A percentile compares a stretch with the other conserved stretches of the same genome.
Evolutionary conservation across 2,113 vertebrate species (phyloP).

Genomic region (Calypte anna): DNA sequence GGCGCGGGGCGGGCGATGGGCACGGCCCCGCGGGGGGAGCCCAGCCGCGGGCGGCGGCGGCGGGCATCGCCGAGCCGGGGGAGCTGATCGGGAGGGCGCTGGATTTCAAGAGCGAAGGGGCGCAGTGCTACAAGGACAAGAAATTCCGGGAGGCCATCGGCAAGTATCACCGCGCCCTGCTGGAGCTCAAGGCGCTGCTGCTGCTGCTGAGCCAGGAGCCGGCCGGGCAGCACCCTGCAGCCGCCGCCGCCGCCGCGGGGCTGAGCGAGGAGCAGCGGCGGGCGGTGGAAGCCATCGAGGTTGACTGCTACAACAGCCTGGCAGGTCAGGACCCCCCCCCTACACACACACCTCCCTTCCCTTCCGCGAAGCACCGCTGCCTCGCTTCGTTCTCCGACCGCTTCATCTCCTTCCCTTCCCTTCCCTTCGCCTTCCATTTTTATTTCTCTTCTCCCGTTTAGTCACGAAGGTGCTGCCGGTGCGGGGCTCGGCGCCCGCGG

Average conservation of each 20-base stretch:
- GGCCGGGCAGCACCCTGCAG: slow-evolving; percentile 75
- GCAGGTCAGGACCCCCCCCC: slow-evolving; percentile 80
- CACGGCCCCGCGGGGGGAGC: slow-evolving; percentile 7
- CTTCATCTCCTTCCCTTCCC: not conserved
- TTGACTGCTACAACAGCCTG: slow-evolving; percentile 98
- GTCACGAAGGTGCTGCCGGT: not conserved
- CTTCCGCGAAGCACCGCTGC: not conserved
- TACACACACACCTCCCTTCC: not conserved
- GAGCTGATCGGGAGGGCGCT: slow-evolving; percentile 89
- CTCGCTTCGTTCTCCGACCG: not conserved
- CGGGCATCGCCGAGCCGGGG: slow-evolving; percentile 61
- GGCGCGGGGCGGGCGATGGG: slow-evolving; percentile 52
- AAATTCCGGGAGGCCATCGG: slow-evolving; percentile 98
- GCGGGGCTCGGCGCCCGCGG: not conserved
- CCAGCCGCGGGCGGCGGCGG: slow-evolving; percentile 26
- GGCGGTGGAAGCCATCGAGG: slow-evolving; percentile 90
- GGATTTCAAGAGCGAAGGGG: slow-evolving; percentile 95
- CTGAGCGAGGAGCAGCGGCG: slow-evolving; percentile 93
- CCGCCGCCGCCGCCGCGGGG: slow-evolving; percentile 69
- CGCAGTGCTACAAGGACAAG: slow-evolving; percentile 98
- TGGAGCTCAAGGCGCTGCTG: slow-evolving; percentile 95
- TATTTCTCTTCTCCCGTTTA: not conserved
- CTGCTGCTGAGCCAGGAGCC: slow-evolving; percentile 79
- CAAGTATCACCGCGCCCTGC: slow-evolving; percentile 95
- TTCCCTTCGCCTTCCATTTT: slow-evolving; percentile 11